Conservation (phyloP, 2,888 invertebrate genomes). For the Melinaea menophilus region DNA sequence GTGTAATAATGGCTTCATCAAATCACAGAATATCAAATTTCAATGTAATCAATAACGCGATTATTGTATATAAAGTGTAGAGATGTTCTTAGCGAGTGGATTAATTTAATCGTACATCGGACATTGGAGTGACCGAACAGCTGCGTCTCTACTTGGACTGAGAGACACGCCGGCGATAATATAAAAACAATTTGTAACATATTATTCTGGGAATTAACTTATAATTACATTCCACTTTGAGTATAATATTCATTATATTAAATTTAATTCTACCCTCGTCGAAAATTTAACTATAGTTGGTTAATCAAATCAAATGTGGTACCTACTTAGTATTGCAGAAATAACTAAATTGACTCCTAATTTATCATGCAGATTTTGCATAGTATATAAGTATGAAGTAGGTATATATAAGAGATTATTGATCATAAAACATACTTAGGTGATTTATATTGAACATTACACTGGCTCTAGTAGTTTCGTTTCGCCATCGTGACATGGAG, state of each 20-base stretch:
- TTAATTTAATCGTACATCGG: constrained; percentile 58
- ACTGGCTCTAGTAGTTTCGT: constrained; percentile 31
- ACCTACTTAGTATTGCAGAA: no score
- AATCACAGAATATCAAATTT: constrained; percentile 16
- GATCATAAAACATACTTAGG: not conserved
- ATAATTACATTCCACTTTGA: constrained; percentile 10
- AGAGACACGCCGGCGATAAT: constrained; percentile 24
- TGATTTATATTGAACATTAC: constrained; percentile 13
- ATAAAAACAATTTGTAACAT: constrained; percentile 25
- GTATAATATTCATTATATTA: no score
- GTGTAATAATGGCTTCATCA: not conserved
- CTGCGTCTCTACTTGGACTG: constrained; percentile 17
- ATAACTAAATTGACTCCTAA: no score
- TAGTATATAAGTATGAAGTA: not conserved
- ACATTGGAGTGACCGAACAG: constrained; percentile 17
- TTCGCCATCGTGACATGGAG: constrained; percentile 53
- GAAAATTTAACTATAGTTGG: no score
- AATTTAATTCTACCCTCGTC: no score
- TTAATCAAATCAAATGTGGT: no score
- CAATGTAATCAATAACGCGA: constrained; percentile 34
- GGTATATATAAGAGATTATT: not conserved
- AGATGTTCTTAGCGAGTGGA: constrained; percentile 59
- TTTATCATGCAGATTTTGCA: no score
- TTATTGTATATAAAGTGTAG: constrained; percentile 40
- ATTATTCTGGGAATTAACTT: constrained; percentile 24